A percentile compares a stretch with the other conserved stretches of the same genome.
phyloP scores from a whole-genome alignment of 2,888 invertebrate genomes.

The Hecatera dysodea region DNA sequence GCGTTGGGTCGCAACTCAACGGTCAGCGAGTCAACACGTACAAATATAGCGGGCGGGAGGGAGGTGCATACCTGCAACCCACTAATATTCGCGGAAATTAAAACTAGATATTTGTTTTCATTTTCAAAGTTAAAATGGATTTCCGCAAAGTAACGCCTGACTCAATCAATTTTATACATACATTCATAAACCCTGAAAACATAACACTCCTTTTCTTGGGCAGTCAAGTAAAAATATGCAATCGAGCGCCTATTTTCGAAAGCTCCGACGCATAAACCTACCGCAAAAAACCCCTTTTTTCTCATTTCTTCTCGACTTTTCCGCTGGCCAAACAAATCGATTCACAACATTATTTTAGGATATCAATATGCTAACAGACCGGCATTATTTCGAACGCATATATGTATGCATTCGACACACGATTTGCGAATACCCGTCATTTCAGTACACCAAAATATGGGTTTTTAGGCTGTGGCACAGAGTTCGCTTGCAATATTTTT shows the following conservation, averaged over 20 bases:
- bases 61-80: too few species aligned
- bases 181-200: too few species aligned
- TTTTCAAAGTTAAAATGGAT: too few species aligned
- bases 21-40: too few species aligned
- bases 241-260: not conserved
- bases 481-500: conserved; percentile 43
- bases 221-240: not conserved
- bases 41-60: too few species aligned
- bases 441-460: conserved; percentile 48
- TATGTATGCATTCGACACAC: conserved; percentile 45
- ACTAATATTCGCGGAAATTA: too few species aligned
- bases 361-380: conserved; percentile 29
- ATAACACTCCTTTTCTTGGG: too few species aligned
- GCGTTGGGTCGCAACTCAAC: too few species aligned
- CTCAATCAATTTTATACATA: too few species aligned
- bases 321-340: not conserved
- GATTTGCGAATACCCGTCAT: conserved; percentile 32
- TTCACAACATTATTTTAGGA: conserved; percentile 42
- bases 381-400: conserved; percentile 38
- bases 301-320: not conserved
- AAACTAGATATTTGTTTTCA: too few species aligned
- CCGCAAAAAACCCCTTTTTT: not conserved
- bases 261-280: not conserved
- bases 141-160: too few species aligned
- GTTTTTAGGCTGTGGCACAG: conserved; percentile 37